These are phyloP conservation scores for Polylopha cassiicola DNA, from an alignment of 2,888 invertebrate species.

Conservation along the genomic window DNA sequence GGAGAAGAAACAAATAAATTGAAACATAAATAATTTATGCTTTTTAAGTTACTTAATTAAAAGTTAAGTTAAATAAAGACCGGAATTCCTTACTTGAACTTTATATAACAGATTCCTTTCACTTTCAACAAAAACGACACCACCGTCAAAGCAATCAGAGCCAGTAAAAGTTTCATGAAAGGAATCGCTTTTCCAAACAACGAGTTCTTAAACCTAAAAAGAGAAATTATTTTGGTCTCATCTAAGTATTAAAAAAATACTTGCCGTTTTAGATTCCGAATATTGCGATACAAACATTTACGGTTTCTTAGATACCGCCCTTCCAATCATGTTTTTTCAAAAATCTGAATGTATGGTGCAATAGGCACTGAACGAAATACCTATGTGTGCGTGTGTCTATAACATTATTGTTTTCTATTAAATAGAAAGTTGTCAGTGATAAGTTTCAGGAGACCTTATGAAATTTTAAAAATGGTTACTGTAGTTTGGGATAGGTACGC, in stretches of 20 bases:
- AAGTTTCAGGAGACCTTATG: slow-evolving; percentile 33
- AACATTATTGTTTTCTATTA: no score
- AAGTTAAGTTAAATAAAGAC: slow-evolving; percentile 4
- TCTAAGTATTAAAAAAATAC: slow-evolving; percentile 22
- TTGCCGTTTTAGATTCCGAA: slow-evolving; percentile 21
- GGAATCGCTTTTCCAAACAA: not conserved
- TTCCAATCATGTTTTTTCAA: no score
- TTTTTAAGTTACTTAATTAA: not conserved
- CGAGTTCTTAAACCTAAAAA: slow-evolving; percentile 8
- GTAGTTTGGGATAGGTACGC: no score
- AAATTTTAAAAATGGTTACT: slow-evolving; percentile 38
- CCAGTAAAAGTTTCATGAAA: not conserved
- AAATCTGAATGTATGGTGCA: no score
- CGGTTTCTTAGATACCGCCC: no score
- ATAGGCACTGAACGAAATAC: no score
- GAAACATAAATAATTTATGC: not conserved
- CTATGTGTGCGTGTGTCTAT: no score
- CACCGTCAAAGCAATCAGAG: slow-evolving; percentile 8
- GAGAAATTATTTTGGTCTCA: slow-evolving; percentile 24
- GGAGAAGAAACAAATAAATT: no score
- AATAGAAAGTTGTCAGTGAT: slow-evolving; percentile 26
- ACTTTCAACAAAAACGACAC: not conserved
- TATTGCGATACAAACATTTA: slow-evolving; percentile 25
- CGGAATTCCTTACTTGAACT: no score
- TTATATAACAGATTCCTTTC: not conserved